Evolutionary conservation across 2,888 invertebrate genomes (phyloP), one percentile per base, ranked within the genome.

Genomic region (Noctua janthina): DNA sequence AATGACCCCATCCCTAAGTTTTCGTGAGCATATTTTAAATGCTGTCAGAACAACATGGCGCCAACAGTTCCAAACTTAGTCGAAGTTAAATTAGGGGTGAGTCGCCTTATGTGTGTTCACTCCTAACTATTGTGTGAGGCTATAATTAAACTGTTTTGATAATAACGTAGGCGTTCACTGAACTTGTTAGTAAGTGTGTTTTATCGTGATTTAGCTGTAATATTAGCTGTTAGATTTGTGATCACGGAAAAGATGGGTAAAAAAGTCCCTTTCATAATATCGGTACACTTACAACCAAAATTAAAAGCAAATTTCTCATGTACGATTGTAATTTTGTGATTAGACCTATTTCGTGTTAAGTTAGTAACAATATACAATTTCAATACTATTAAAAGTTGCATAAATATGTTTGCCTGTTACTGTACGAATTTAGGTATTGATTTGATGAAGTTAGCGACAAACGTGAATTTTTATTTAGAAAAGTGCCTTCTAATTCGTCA

Each of bases 11-110:
- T 89, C 87, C 87, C 90, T 5, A 93, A 92, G 88, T 88, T 91
- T 91, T 91, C 92, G 92, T 93, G 92, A 92, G 91, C 93, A 95
- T 96, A 96, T 96, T 95, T 96, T 96, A 96, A 94, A 94, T 93
- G 94, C 95, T 95, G 96, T 97, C 96, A 95, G 92, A 90, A 90
- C 96, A 96, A 96, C 90, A 95, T 96, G 96, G 93, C 94, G 95
- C 95, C 90, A 88, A 79, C 92, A 92, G 92, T 93, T 93, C 91
- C 91, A 92, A 95, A 96, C 93, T 95, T 94, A 93, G 94, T 90
- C 89, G 91, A 92, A 93, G 93, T 94, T 94, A 94, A 95, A 95
- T 95, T 94, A 94, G 94, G 96, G 96, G 95, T 93, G 94, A 93
- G 92, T 93, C 91, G 90, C 81, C 92, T 92, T 81, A 86, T 90